Percentiles rank a stretch among this genome's conserved stretches.
Evolutionary conservation across 2,888 invertebrate species (phyloP).

Genomic region (Cepaea hortensis): DNA sequence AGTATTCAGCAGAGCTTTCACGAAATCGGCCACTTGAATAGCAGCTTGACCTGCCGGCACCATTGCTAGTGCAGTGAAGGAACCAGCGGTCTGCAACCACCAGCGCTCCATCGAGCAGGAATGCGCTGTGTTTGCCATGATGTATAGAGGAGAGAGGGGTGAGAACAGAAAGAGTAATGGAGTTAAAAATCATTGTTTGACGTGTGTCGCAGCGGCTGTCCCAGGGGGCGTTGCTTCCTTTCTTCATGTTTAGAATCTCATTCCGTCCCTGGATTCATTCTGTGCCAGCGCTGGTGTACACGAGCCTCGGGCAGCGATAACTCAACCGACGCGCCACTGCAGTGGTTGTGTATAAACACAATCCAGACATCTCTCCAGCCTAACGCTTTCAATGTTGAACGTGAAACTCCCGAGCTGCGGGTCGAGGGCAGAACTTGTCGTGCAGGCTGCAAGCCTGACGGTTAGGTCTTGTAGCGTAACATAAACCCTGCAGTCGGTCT

Average conservation of each 20-base stretch:
- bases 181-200: not conserved
- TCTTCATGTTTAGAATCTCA: conserved; percentile 14
- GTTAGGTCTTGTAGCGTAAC: not conserved
- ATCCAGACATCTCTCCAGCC: not conserved
- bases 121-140: not conserved
- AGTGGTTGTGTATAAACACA: not conserved
- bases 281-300: not conserved
- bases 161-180: not conserved
- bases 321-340: not conserved
- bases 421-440: not conserved
- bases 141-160: not conserved
- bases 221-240: conserved; percentile 13
- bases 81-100: not conserved
- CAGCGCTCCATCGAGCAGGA: not conserved
- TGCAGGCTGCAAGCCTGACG: not conserved
- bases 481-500: not conserved
- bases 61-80: conserved; percentile 12
- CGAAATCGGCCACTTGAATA: conserved; percentile 22
- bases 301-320: not conserved
- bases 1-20: not conserved
- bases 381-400: not conserved
- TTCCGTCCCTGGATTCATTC: not conserved
- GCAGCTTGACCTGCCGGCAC: conserved; percentile 38
- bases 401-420: not conserved
- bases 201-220: not conserved